These are phyloP conservation scores for Rhimphoctona megacephalus DNA, from an alignment of 2,888 invertebrate species.

Conservation along the genomic window DNA sequence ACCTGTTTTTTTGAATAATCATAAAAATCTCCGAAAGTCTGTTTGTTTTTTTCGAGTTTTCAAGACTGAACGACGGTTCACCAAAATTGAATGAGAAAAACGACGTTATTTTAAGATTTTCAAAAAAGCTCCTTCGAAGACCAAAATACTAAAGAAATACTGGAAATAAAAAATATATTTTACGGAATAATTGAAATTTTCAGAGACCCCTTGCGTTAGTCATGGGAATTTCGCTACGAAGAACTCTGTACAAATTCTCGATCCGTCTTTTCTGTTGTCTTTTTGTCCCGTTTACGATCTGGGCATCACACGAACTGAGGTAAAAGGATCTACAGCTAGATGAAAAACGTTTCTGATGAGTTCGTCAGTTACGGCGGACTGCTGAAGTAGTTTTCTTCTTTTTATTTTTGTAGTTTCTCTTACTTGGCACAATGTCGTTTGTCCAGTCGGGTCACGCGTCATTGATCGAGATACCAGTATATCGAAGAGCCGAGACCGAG, in stretches of 20 bases:
- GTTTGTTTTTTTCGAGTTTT: background rate
- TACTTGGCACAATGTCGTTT: slow-evolving; percentile 66
- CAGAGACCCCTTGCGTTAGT: background rate
- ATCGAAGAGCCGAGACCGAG: slow-evolving; percentile 72
- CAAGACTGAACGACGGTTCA: too few species aligned
- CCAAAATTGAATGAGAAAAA: background rate
- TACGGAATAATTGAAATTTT: background rate
- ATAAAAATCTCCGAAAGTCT: background rate
- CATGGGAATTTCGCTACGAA: background rate
- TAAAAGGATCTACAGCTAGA: slow-evolving; percentile 5
- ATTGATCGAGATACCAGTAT: slow-evolving; percentile 70
- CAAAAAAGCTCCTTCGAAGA: background rate
- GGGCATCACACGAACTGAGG: slow-evolving; percentile 22
- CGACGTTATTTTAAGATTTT: background rate
- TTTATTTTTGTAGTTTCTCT: slow-evolving; percentile 50
- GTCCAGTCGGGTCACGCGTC: slow-evolving; percentile 69
- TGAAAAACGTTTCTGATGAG: slow-evolving; percentile 44
- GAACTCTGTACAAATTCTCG: background rate
- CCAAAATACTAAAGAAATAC: background rate
- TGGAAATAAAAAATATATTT: background rate
- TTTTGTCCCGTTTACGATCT: slow-evolving; percentile 27
- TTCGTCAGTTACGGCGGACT: slow-evolving; percentile 14
- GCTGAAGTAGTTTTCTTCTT: slow-evolving; percentile 17
- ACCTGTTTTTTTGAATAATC: background rate
- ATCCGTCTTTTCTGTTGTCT: background rate